phyloP scores from a whole-genome alignment of 2,113 vertebrate species.

The Paradoxurus hermaphroditus region DNA sequence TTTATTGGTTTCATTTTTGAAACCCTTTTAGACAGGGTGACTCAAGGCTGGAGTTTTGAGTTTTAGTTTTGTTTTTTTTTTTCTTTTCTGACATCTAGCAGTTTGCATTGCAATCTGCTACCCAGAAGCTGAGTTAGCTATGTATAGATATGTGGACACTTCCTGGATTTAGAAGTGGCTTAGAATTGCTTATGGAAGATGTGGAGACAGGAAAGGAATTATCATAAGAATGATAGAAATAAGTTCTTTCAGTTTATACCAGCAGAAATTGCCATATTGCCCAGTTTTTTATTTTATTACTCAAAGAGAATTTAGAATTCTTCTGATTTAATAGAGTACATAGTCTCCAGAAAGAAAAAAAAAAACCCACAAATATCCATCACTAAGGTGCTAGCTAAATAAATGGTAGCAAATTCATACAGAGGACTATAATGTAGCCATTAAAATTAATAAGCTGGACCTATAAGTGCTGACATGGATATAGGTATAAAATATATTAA shows the following conservation, averaged over 20 bases:
- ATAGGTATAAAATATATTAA: background rate
- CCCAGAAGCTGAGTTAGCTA: background rate
- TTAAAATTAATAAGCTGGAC: background rate
- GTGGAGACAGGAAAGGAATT: background rate
- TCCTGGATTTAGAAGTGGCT: background rate
- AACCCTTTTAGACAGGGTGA: background rate
- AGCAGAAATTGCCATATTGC: background rate
- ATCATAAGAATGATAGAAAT: background rate
- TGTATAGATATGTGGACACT: background rate
- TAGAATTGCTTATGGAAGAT: background rate
- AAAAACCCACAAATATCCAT: background rate
- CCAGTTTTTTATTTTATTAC: background rate
- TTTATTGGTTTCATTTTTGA: background rate
- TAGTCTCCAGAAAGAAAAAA: background rate
- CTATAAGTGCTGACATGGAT: background rate
- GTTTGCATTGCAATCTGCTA: background rate
- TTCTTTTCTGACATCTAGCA: background rate
- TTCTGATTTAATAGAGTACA: background rate
- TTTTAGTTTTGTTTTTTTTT: background rate
- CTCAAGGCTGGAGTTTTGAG: background rate
- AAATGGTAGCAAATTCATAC: background rate
- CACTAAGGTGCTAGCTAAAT: background rate
- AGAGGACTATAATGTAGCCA: background rate
- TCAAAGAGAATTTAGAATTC: background rate
- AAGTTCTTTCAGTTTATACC: background rate